These are phyloP conservation scores for Choloepus hoffmanni DNA, from an alignment of 2,113 vertebrate genomes.

Conservation along the genomic window DNA sequence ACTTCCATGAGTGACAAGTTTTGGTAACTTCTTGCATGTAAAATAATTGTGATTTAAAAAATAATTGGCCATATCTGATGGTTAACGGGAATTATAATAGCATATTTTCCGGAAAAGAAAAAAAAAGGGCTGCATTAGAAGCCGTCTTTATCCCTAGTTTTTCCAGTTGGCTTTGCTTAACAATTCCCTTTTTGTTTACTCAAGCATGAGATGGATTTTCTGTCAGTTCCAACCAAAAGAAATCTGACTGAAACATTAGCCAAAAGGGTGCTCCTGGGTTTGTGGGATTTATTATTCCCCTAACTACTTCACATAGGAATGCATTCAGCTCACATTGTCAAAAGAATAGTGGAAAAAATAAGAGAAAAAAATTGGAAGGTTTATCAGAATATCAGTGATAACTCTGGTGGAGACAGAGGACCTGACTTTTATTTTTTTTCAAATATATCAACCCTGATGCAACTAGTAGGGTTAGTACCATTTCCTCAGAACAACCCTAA, in stretches of 20 bases:
- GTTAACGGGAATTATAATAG: not conserved
- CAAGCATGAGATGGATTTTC: constrained; percentile 1
- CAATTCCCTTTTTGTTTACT: constrained; percentile 39
- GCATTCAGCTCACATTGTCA: not conserved
- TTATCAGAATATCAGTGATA: not conserved
- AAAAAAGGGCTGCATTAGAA: too few species aligned
- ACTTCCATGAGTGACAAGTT: not conserved
- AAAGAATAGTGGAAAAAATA: not conserved
- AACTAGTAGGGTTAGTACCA: not conserved
- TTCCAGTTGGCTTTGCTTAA: not conserved
- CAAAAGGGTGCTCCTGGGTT: not conserved
- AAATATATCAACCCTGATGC: not conserved
- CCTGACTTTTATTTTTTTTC: not conserved
- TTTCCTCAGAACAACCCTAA: not conserved
- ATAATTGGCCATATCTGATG: not conserved
- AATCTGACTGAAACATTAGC: constrained; percentile 19
- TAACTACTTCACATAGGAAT: not conserved
- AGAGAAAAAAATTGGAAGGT: not conserved
- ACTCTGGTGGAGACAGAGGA: accelerated
- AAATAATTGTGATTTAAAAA: not conserved
- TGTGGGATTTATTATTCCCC: not conserved
- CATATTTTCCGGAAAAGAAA: not conserved
- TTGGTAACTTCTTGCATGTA: not conserved
- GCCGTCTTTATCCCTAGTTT: not conserved
- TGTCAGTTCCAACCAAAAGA: constrained; percentile 14